Conservation (phyloP, 2,797 vertebrate genomes). For the Malacoctenus gilli region DNA sequence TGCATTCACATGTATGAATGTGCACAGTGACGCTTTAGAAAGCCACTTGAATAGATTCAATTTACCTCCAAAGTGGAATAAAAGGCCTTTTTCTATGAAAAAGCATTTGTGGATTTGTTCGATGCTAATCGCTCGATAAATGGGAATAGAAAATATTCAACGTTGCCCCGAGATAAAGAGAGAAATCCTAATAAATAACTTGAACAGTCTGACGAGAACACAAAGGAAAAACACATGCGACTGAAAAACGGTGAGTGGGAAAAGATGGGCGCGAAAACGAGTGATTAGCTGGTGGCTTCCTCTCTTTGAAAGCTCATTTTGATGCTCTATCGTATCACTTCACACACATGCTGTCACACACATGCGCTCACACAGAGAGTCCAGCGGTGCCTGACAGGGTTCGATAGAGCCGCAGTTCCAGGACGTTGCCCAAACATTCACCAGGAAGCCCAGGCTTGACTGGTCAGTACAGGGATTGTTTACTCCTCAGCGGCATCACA, state of each 20-base stretch:
- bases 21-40: no score
- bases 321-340: constrained; percentile 9
- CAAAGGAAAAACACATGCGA: no score
- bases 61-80: background rate
- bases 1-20: background rate
- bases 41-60: background rate
- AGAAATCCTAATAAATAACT: no score
- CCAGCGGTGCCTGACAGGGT: constrained; percentile 50
- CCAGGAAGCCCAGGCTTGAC: constrained; percentile 57
- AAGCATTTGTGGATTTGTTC: no score
- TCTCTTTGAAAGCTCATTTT: constrained; percentile 13
- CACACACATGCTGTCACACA: constrained; percentile 5
- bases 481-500: constrained; percentile 48
- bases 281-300: constrained; percentile 13
- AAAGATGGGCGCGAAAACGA: background rate
- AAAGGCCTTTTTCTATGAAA: no score
- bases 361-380: constrained; percentile 17
- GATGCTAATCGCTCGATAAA: no score
- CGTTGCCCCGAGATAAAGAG: no score
- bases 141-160: no score
- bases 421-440: constrained; percentile 56
- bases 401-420: constrained; percentile 58
- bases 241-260: no score
- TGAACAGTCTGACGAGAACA: no score
- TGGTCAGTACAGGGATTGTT: constrained; percentile 60